Evolutionary conservation across 2,113 vertebrate species (phyloP), one percentile per base, ranked within the genome.

Genomic region (Aspiorhynchus laticeps): DNA sequence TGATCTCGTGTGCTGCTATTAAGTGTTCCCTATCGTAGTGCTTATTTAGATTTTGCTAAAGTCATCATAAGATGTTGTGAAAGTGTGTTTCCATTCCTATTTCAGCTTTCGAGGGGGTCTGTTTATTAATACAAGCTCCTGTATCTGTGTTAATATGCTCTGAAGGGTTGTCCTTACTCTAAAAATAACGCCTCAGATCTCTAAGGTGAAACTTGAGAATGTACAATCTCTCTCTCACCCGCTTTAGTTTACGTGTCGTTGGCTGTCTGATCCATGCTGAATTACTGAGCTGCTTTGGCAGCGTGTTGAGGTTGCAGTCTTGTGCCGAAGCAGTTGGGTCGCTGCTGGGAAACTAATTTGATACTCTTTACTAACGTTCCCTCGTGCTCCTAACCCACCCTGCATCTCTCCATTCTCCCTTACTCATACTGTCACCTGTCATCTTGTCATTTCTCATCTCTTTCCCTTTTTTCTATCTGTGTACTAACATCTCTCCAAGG

Each of bases 191-290:
- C 84, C 89, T 93, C 74, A 91, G 90, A 90, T 94, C 91, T 92
- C 90, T 0, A 78, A 90, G 87, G 88, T 74, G 95, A 94, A 95
- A 95, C 80, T n/a, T 83, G 93, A 95, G 93, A 94, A 86, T 86
- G n/a, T 88, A 46, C 85, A n/a, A 56, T 7, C 9, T 41, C 53
- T 38, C 86, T 73, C 85, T 63, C 75, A 5, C 17, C 31, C 36
- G 53, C 56, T 26, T 53, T 67, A 38, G 61, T 80, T 67, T 78
- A 80, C 59, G 38, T 61, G 84, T 85, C 67, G 7, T 56, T 79
- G 26, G 38, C 73, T 48, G 81, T 87, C 86, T 83, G n/a, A 65
- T 31, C 53, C 79, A 15, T 79, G 48, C 79, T 63, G 69, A 46
- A 87, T 43, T 21, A 75, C 85, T 81, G 81, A 46, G 78, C 85